Base-by-base conservation (phyloP, 2,888 invertebrate genomes). In the Amblyjoppa fuscipennis region DNA sequence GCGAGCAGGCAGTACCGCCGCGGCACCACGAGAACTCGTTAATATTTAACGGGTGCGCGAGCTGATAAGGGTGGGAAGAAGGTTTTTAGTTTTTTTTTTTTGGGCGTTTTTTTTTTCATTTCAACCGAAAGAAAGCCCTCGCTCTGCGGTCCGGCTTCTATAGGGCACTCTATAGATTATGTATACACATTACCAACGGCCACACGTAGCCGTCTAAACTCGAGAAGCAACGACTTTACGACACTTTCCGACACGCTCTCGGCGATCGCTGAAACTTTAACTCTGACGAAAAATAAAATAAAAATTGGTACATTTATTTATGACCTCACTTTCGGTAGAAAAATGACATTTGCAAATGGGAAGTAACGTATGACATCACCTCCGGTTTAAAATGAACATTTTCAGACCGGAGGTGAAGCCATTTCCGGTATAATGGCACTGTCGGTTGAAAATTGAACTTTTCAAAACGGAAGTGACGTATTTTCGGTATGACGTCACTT, bases 41-140 rank as follows among this genome's bases (percentile, higher is more conserved):
- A 85, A 85, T 79, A 82, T 85, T 85, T 76, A 85, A 85, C 68
- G 28, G 56, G 45, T 45, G 28, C 61, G 79, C 79, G 34, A 51
- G 34, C 69, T 68, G 69, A 76, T 56, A 59, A 70, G 74, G 53
- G 69, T 64, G 81, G 49, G 56, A 71, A 45, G 41, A 79, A 75
- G 69, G 51, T 79, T 78, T 31, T 82, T 64, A n/a, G 61, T 51
- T 34, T 49, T 28, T 69, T 77, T 66, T 71, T 13, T 9, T 9
- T 45, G 13, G 13, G 71, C 66, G 0, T 76, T 64, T 25, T 45
- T 59, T 45, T 59, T 41, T 77, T 74, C 25, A 59, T 71, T 20
- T 25, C 45, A 38, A 59, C n/a, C 38, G 6, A 75, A 64, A 56
- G 74, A 81, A 74, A 70, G 51, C 31, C 71, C 71, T 75, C 45